Conservation (phyloP, 2,113 vertebrate species). For the Pyxicephalus adspersus region DNA sequence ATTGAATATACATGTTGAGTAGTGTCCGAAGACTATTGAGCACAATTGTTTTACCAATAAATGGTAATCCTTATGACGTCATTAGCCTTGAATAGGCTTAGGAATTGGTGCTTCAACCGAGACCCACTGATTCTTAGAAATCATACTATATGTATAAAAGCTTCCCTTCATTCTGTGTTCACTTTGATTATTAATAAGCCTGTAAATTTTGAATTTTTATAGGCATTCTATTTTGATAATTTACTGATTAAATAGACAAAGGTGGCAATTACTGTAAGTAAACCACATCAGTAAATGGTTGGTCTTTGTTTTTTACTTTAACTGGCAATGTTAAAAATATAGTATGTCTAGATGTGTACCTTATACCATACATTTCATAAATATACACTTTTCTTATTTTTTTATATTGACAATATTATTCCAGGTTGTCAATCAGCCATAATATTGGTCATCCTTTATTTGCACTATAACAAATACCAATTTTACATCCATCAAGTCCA, state of each 20-base stretch:
- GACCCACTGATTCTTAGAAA: not conserved
- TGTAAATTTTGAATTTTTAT: not conserved
- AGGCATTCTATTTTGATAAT: not conserved
- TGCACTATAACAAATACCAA: no score
- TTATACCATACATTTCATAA: not conserved
- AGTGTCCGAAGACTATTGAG: not conserved
- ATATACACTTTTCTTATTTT: no score
- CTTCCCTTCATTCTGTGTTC: not conserved
- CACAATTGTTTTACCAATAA: conserved; percentile 10
- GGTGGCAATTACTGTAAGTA: conserved; percentile 5
- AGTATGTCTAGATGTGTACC: not conserved
- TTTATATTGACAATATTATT: not conserved
- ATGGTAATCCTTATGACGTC: conserved; percentile 6
- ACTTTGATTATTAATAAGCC: not conserved
- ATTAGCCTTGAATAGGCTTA: not conserved
- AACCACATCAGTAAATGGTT: not conserved
- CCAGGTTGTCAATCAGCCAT: no score
- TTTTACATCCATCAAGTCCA: no score
- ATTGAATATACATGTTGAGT: conserved; percentile 7
- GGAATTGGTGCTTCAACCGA: not conserved
- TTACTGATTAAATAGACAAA: not conserved
- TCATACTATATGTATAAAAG: not conserved
- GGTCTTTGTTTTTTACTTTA: not conserved
- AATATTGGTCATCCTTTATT: no score
- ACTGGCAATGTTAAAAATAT: no score